Evolutionary conservation across 2,888 invertebrate species (phyloP).

Genomic region (Limnephilus marmoratus): DNA sequence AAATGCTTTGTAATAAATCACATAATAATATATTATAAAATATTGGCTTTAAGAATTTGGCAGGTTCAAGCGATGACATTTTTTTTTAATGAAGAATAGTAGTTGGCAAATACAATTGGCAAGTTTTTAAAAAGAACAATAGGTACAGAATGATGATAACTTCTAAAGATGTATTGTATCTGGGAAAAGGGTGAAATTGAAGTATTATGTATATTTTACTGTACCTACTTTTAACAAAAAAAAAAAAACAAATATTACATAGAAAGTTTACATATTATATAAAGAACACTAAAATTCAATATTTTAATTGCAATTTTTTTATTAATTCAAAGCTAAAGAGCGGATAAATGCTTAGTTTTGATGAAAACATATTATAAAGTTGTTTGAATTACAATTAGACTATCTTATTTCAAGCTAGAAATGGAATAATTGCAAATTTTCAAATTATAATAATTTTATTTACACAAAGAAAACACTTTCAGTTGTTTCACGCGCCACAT

Average conservation of each 20-base stretch:
- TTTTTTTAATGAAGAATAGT: neutral
- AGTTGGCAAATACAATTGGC: slow-evolving; percentile 6
- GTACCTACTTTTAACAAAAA: neutral
- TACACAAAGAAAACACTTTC: slow-evolving; percentile 17
- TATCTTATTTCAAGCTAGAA: slow-evolving; percentile 20
- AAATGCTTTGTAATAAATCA: neutral
- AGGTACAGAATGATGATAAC: neutral
- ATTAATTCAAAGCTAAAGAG: neutral
- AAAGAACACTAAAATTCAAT: neutral
- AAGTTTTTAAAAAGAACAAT: neutral
- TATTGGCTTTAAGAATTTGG: slow-evolving; percentile 17
- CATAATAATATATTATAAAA: neutral
- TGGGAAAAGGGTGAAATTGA: neutral
- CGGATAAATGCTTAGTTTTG: neutral
- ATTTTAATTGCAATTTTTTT: neutral
- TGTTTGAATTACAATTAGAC: neutral
- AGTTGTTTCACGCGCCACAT: neutral
- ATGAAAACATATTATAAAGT: slow-evolving; percentile 4
- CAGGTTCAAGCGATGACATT: neutral
- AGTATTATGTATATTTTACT: neutral
- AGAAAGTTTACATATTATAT: neutral
- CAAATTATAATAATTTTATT: slow-evolving; percentile 15
- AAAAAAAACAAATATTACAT: neutral
- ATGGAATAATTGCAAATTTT: slow-evolving; percentile 6
- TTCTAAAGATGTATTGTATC: neutral